These are phyloP conservation scores for Berghia stephanieae DNA, from an alignment of 1,140 invertebrate genomes.

Conservation along the genomic window DNA sequence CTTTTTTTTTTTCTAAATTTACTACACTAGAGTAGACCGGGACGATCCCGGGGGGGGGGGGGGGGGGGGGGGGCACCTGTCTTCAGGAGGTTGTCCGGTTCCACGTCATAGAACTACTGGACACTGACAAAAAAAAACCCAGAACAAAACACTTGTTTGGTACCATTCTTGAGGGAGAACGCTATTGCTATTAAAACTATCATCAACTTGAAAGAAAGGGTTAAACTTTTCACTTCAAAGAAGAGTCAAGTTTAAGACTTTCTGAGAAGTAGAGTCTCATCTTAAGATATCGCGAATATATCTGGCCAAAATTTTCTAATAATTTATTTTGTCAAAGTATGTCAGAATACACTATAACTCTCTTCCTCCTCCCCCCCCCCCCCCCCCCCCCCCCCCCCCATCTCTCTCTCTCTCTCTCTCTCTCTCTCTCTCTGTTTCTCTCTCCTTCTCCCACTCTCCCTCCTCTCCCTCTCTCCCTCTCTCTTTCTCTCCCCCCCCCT, in stretches of 20 bases:
- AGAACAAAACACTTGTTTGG: not conserved
- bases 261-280: not conserved
- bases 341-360: not conserved
- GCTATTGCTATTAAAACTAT: not conserved
- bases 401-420: slow-evolving; percentile 5
- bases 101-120: too few species aligned
- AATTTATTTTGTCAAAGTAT: not conserved
- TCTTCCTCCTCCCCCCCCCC: not conserved
- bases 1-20: not conserved
- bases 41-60: not conserved
- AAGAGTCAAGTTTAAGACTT: not conserved
- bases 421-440: not conserved
- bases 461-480: not conserved
- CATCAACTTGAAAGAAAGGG: not conserved
- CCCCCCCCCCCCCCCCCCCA: not conserved
- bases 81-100: too few species aligned
- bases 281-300: not conserved
- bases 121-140: not conserved
- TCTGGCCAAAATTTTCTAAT: not conserved
- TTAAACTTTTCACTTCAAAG: not conserved
- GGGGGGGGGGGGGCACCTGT: not conserved
- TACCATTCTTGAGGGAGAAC: not conserved
- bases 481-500: not conserved
- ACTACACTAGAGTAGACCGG: not conserved
- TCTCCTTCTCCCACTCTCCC: not conserved